A percentile compares a stretch with the other conserved stretches of the same genome.
phyloP scores from a whole-genome alignment of 2,113 vertebrate genomes.

The Empidonax alnorum region DNA sequence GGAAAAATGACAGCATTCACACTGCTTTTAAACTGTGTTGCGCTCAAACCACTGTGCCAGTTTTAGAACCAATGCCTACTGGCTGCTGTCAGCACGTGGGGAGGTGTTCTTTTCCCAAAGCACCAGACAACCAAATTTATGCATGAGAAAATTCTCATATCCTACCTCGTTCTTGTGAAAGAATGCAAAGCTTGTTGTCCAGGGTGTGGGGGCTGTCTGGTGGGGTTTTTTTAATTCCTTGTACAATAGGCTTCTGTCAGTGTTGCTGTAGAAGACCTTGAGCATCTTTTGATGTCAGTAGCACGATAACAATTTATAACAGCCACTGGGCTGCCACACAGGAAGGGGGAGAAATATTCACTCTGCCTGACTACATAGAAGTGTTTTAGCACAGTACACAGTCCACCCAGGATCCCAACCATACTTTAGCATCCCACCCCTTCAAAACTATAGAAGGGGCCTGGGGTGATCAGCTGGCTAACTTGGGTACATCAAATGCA shows the following conservation, averaged over 20 bases:
- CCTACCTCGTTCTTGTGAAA: constrained; percentile 12
- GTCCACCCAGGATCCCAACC: not conserved
- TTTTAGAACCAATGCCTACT: not conserved
- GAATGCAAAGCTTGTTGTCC: constrained; percentile 36
- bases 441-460: not conserved
- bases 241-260: constrained; percentile 54
- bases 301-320: not conserved
- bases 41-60: not conserved
- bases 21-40: not conserved
- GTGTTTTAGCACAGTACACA: not conserved
- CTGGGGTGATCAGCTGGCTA: not conserved
- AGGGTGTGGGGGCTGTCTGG: not conserved
- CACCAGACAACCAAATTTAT: constrained; percentile 50
- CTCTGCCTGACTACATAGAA: not conserved
- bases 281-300: constrained; percentile 45
- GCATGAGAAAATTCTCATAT: constrained; percentile 58
- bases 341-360: not conserved
- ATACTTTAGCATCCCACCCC: not conserved
- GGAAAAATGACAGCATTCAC: not conserved
- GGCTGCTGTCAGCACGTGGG: not conserved
- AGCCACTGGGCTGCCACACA: not conserved
- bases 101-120: constrained; percentile 25
- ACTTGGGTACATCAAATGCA: not conserved
- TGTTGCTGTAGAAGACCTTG: constrained; percentile 1
- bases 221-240: not conserved